Evolutionary conservation across 2,888 invertebrate genomes (phyloP).

Genomic region (Crossocerus cetratus): DNA sequence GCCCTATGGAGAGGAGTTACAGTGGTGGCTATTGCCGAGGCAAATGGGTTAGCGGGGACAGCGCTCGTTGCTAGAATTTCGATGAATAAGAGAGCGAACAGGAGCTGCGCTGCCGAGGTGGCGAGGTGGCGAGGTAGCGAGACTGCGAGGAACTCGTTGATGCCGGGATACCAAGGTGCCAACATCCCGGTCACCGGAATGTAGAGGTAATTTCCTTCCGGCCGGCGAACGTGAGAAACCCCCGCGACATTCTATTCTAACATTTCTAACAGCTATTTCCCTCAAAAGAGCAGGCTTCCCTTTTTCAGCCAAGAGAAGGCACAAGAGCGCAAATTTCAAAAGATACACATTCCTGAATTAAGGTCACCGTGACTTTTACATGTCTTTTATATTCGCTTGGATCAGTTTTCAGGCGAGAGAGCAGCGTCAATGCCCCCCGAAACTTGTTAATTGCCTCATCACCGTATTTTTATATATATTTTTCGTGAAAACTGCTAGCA

Average conservation of each 20-base stretch:
- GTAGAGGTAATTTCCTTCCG: conserved; percentile 34
- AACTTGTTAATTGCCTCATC: not conserved
- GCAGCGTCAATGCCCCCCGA: conserved; percentile 14
- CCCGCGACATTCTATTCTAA: not conserved
- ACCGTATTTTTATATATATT: not conserved
- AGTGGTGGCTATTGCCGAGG: too few species aligned
- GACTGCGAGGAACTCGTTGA: conserved; percentile 24
- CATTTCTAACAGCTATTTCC: not conserved
- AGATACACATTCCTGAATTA: not conserved
- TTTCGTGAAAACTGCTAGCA: not conserved
- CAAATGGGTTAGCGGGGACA: too few species aligned
- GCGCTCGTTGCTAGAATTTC: too few species aligned
- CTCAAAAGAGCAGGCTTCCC: not conserved
- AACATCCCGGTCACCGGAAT: conserved; percentile 35
- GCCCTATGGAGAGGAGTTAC: too few species aligned
- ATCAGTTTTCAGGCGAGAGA: not conserved
- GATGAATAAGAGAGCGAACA: too few species aligned
- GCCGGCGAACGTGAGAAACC: conserved; percentile 29
- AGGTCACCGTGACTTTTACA: not conserved
- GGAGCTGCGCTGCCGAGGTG: conserved; percentile 2
- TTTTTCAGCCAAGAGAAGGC: not conserved
- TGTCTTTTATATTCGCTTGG: not conserved
- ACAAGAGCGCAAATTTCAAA: not conserved
- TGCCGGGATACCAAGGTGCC: conserved; percentile 51
- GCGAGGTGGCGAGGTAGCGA: not conserved